phyloP scores from a whole-genome alignment of 1,140 invertebrate genomes.

The Cydia pomonella region DNA sequence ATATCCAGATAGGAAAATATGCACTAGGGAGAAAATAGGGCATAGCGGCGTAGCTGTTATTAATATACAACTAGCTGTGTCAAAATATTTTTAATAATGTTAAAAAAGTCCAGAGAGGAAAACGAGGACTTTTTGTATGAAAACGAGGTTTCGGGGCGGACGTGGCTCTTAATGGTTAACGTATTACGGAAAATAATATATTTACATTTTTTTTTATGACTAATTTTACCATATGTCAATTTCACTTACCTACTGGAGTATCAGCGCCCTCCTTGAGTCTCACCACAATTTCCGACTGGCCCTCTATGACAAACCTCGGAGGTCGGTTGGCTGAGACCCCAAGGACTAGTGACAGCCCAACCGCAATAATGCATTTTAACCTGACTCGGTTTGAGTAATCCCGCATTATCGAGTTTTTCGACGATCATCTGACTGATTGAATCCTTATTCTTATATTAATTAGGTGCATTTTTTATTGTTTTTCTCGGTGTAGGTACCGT shows the following conservation, averaged over 20 bases:
- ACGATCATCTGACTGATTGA: slow-evolving; percentile 66
- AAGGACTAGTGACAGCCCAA: slow-evolving; percentile 43
- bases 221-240: too few relatives aligned
- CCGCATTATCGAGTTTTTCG: slow-evolving; percentile 54
- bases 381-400: slow-evolving; percentile 53
- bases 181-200: too few relatives aligned
- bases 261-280: slow-evolving; percentile 92
- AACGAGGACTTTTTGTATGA: too few relatives aligned
- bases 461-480: slow-evolving; percentile 66
- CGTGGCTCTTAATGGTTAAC: too few relatives aligned
- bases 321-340: slow-evolving; percentile 85
- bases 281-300: slow-evolving; percentile 93
- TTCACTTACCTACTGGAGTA: slow-evolving; percentile 89
- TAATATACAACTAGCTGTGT: too few relatives aligned
- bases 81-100: too few relatives aligned
- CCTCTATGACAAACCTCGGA: slow-evolving; percentile 91
- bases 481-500: slow-evolving; percentile 74
- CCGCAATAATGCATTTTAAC: slow-evolving; percentile 55
- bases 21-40: too few relatives aligned
- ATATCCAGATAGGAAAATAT: too few relatives aligned
- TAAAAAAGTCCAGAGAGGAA: too few relatives aligned
- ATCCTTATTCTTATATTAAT: slow-evolving; percentile 56
- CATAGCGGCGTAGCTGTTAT: too few relatives aligned
- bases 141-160: too few relatives aligned
- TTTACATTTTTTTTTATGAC: too few relatives aligned